Evolutionary conservation across 2,888 invertebrate species (phyloP).

Genomic region (Phaonia tiefii): DNA sequence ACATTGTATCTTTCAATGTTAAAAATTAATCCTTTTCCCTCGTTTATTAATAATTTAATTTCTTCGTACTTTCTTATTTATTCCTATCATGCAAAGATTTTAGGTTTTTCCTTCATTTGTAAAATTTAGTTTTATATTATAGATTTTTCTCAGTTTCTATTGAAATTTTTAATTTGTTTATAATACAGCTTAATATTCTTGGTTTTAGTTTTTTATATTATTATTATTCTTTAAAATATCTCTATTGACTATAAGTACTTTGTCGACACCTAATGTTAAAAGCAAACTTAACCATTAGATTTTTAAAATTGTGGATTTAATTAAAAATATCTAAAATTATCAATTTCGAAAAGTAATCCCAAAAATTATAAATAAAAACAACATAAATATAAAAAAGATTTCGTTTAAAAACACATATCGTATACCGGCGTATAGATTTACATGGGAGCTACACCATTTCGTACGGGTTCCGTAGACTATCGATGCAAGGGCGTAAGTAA

Average conservation of each 20-base stretch:
- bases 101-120: background rate
- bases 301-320: conserved; percentile 28
- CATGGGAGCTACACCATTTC: too few relatives aligned
- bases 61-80: conserved; percentile 36
- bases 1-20: background rate
- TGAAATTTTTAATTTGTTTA: conserved; percentile 30
- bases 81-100: background rate
- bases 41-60: background rate
- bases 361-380: conserved; percentile 5
- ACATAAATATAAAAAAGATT: background rate
- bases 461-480: too few relatives aligned
- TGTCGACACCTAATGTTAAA: conserved; percentile 8
- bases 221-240: conserved; percentile 24
- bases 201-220: conserved; percentile 31
- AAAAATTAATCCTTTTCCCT: conserved; percentile 20
- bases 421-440: too few relatives aligned
- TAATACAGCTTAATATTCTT: conserved; percentile 31
- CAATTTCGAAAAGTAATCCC: background rate
- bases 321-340: conserved; percentile 19
- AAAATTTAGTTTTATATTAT: conserved; percentile 15
- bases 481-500: too few relatives aligned
- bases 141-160: background rate
- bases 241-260: conserved; percentile 24
- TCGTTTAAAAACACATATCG: too few relatives aligned
- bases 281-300: conserved; percentile 25